Conservation (phyloP, 2,888 invertebrate species). For the Sinohyriopsis cumingii region DNA sequence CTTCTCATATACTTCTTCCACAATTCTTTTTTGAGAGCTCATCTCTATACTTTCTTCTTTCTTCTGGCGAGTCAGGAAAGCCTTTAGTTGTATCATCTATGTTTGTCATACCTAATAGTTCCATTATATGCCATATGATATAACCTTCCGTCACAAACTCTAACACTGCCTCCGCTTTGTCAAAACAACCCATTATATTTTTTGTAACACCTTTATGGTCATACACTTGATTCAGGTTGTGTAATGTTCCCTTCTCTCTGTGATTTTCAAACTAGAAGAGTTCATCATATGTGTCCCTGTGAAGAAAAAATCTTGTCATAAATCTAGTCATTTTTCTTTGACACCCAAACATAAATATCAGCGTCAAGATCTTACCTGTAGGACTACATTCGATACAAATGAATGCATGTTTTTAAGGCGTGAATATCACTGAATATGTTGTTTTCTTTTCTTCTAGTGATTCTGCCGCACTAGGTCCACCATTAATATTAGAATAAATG, state of each 20-base stretch:
- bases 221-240: slow-evolving; percentile 5
- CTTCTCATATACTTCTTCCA: slow-evolving; percentile 4
- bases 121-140: slow-evolving; percentile 2
- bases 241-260: slow-evolving; percentile 19
- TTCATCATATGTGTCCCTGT: slow-evolving; percentile 17
- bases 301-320: not conserved
- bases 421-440: too few relatives aligned
- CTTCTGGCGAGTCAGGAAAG: not conserved
- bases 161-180: slow-evolving; percentile 10
- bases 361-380: too few relatives aligned
- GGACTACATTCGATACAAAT: too few relatives aligned
- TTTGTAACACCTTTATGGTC: slow-evolving; percentile 10
- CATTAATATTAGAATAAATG: too few relatives aligned
- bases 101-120: not conserved
- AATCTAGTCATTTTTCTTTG: too few relatives aligned
- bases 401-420: too few relatives aligned
- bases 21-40: slow-evolving; percentile 1
- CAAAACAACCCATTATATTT: slow-evolving; percentile 22
- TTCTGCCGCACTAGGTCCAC: too few relatives aligned
- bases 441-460: too few relatives aligned
- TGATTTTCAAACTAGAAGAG: slow-evolving; percentile 13
- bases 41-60: not conserved
- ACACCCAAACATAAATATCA: too few relatives aligned
- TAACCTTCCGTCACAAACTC: slow-evolving; percentile 12
- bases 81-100: slow-evolving; percentile 6